Percentiles rank a stretch among this genome's conserved stretches.
Conservation (phyloP, 2,797 vertebrate genomes). For the Telmatherina bonti region DNA sequence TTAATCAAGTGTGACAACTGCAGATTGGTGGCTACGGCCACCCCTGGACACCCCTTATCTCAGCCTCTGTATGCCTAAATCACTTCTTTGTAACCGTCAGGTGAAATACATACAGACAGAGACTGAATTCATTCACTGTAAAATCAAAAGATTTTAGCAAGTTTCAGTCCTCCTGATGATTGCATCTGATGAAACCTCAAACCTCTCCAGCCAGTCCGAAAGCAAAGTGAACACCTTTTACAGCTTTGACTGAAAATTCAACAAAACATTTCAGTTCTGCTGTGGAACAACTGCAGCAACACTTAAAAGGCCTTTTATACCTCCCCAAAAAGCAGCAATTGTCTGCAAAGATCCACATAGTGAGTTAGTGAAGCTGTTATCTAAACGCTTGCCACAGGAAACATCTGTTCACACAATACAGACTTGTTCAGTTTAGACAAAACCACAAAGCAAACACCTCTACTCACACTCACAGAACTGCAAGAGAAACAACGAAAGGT, state of each 20-base stretch:
- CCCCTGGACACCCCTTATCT: too few relatives aligned
- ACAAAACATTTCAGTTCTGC: not conserved
- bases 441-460: constrained; percentile 76
- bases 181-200: not conserved
- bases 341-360: constrained; percentile 13
- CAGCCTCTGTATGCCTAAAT: too few relatives aligned
- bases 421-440: constrained; percentile 70
- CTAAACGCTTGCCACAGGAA: constrained; percentile 76
- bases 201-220: constrained; percentile 10
- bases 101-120: not conserved
- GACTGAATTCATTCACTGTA: not conserved
- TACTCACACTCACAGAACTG: constrained; percentile 30
- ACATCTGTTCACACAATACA: constrained; percentile 77
- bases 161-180: not conserved
- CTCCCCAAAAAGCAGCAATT: not conserved
- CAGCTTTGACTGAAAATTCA: constrained; percentile 7
- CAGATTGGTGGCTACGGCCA: not conserved
- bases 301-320: not conserved
- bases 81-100: constrained; percentile 3
- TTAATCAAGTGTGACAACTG: not conserved
- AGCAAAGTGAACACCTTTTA: not conserved
- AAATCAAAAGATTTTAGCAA: constrained; percentile 4
- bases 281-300: not conserved
- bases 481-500: not conserved
- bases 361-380: constrained; percentile 61